A percentile compares a stretch with the other conserved stretches of the same genome.
These are phyloP conservation scores for Torymus auratus DNA, from an alignment of 2,888 invertebrate species.

Conservation along the genomic window DNA sequence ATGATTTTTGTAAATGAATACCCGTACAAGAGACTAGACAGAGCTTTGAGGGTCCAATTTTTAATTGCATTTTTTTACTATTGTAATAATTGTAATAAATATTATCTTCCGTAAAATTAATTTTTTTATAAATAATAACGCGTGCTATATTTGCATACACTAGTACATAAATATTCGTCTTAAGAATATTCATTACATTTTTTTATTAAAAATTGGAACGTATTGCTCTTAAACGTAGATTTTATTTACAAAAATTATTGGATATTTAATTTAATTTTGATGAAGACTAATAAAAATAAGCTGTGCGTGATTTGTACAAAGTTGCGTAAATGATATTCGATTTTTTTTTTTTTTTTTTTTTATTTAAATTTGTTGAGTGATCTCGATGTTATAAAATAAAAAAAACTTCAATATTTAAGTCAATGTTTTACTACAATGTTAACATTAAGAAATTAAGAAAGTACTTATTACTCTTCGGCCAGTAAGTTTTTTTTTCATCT, in stretches of 20 bases:
- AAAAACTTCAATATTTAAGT: conserved; percentile 47
- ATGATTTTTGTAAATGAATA: conserved; percentile 50
- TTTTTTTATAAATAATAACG: conserved; percentile 40
- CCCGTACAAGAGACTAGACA: conserved; percentile 16
- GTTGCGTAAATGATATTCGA: conserved; percentile 40
- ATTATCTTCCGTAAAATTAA: conserved; percentile 13
- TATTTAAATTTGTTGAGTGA: conserved; percentile 41
- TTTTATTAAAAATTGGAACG: conserved; percentile 35
- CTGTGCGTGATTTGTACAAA: conserved; percentile 52
- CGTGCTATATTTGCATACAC: conserved; percentile 25
- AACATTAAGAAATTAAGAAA: conserved; percentile 53
- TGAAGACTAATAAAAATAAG: conserved; percentile 29
- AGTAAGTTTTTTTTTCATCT: conserved; percentile 50
- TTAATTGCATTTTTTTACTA: conserved; percentile 52
- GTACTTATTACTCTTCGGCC: conserved; percentile 50
- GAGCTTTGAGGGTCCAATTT: conserved; percentile 41
- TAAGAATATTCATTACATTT: neutral
- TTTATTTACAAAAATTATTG: conserved; percentile 55
- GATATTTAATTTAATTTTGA: conserved; percentile 28
- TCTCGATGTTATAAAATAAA: conserved; percentile 46
- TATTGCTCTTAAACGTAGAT: conserved; percentile 24
- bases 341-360: conserved; percentile 4
- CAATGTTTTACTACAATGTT: conserved; percentile 48
- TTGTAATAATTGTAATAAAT: conserved; percentile 8
- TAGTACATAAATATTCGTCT: conserved; percentile 33